A percentile compares a stretch with the other conserved stretches of the same genome.
These are phyloP conservation scores for Caenorhabditis virilis DNA, from an alignment of 2,888 invertebrate genomes.

Conservation along the genomic window DNA sequence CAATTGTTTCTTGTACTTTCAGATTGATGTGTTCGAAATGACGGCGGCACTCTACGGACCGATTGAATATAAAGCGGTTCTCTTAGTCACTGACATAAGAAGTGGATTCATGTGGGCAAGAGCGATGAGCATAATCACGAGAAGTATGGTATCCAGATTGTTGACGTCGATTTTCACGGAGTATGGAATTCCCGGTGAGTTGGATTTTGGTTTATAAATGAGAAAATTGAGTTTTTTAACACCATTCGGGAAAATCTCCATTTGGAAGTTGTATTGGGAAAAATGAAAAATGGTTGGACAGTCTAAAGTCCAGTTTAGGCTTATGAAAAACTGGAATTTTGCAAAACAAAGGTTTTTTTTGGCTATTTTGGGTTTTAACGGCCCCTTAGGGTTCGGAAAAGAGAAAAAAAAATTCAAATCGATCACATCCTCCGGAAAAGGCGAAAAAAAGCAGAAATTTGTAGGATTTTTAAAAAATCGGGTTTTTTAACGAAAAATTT, in stretches of 20 bases:
- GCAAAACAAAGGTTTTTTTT: no score
- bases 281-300: no score
- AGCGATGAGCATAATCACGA: constrained; percentile 20
- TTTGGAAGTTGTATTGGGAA: no score
- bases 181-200: constrained; percentile 35
- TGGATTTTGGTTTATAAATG: no score
- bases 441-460: neutral
- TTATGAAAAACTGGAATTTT: no score
- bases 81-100: constrained; percentile 33
- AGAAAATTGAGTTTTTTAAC: neutral
- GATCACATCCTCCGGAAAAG: neutral
- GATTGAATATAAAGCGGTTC: constrained; percentile 25
- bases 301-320: no score
- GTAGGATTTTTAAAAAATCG: neutral
- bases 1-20: no score
- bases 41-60: constrained; percentile 28
- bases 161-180: constrained; percentile 38
- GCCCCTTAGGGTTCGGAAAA: neutral
- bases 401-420: neutral
- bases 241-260: no score
- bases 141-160: constrained; percentile 13
- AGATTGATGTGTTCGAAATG: constrained; percentile 46
- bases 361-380: neutral
- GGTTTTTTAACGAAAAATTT: no score
- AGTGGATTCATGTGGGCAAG: constrained; percentile 38